Evolutionary conservation across 2,888 invertebrate species (phyloP), one percentile per base, ranked within the genome.

Genomic region (Julus scanicus): DNA sequence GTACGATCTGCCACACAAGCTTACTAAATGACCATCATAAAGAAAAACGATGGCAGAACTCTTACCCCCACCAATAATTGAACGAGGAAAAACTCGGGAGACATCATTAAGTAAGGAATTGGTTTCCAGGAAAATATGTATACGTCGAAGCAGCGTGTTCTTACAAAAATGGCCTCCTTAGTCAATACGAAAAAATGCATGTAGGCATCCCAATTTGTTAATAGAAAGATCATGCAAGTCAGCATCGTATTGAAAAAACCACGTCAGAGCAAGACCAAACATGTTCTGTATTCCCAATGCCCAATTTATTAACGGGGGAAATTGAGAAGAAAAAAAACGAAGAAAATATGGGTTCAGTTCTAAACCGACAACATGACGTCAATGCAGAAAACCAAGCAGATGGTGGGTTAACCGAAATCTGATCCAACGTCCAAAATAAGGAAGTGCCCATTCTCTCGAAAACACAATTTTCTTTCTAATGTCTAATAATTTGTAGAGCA

Each of bases 1-100:
- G 80, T 80, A 80, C 37, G 80, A 80, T 80, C 80, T 80, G 80
- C 80, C 80, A 80, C 80, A 80, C 80, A 37, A 80, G 80, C 80
- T 80, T 80, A 80, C 80, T 80, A 80, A 80, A 80, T 80, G 80
- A 80, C 80, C 80, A 80, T 80, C 80, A 80, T 80, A 80, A 80
- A 80, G 80, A 80, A 80, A 80, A 80, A 80, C 80, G 80, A 80
- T 80, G 80, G 80, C 80, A 37, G 80, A 80, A 37, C 80, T 80
- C 80, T 29, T 80, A 80, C 80, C 80, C 80, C 80, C 37, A 13
- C 80, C 80, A 80, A 80, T 80, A 80, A 80, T 80, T 80, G 80
- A 80, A 80, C 80, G 80, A 80, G 80, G 29, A 80, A 80, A 80
- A 80, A 80, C 80, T 80, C 80, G 37, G 80, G 80, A 80, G 80